Base-by-base conservation (phyloP, 1,140 invertebrate species). In the Nymphalis io region DNA sequence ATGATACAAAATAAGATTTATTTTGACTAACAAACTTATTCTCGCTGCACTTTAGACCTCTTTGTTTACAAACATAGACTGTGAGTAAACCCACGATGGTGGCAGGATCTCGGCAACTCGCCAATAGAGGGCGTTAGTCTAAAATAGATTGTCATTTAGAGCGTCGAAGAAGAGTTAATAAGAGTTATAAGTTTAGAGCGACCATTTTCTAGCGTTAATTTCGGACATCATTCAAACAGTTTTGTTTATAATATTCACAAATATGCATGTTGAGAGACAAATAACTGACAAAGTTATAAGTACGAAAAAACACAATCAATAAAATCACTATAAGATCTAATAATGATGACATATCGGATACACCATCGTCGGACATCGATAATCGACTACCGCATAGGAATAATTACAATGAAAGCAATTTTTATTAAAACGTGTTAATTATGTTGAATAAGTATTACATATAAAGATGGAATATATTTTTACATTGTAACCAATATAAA, bases 41-140 rank as follows among this genome's bases (percentile, higher is more conserved):
- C 57, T 18, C 38, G 53, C 42, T 69, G 67, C 70, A 76, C 77
- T 70, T 68, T 78, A 62, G 71, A 44, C 70, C 73, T 79, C 83
- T 87, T 89, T 87, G 84, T 89, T 89, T 89, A 87, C 84, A 76
- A 87, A 87, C 87, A 87, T 87, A 87, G 84, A 86, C 76, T 72
- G 84, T 88, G 87, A 89, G 87, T 89, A 87, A 89, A 82, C 73
- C 75, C 71, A 57, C 70, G 77, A 77, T 74, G 73, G 70, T 73
- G 74, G 74, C 75, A 8, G 27, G 6, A 79, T 73, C 85, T 88
- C 84, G 87, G 87, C 87, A 89, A 79, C 78, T 82, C 81, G 85
- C 87, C 87, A 89, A 87, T 82, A 90, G 88, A 88, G 86, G 88
- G 88, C 88, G 86, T 83, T 86, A 57, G 71, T 68, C 81, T 55